phyloP scores from a whole-genome alignment of 2,797 vertebrate species.

The Pseudochirops cupreus region DNA sequence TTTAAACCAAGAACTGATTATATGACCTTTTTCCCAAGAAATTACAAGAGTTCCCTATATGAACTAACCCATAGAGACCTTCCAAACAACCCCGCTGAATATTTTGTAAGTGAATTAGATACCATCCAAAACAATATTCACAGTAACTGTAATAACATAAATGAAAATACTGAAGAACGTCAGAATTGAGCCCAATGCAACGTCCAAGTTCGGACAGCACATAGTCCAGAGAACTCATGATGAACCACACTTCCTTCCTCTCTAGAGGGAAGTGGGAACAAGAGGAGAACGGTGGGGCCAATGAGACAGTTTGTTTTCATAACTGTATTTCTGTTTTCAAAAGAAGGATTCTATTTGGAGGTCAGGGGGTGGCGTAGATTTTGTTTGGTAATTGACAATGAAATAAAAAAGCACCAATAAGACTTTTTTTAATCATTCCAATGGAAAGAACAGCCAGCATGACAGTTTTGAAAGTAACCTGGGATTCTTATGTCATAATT shows the following conservation, averaged over 20 bases:
- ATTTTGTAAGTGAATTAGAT: neutral
- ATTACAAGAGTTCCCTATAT: neutral
- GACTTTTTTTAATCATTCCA: neutral
- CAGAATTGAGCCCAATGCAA: neutral
- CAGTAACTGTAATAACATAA: neutral
- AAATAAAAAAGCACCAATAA: neutral
- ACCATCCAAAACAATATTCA: neutral
- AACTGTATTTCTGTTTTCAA: neutral
- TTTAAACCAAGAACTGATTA: conserved; percentile 8
- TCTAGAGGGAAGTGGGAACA: neutral
- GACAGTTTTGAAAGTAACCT: neutral
- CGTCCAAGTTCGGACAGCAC: neutral
- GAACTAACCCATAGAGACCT: neutral
- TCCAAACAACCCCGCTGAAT: neutral
- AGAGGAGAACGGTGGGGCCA: neutral
- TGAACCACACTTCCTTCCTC: neutral
- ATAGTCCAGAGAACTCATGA: neutral
- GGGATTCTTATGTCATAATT: neutral
- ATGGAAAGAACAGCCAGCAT: neutral
- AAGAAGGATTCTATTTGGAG: neutral
- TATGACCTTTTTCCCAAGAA: neutral
- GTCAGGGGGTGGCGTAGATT: neutral
- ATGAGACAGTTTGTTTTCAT: neutral
- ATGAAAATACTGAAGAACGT: neutral
- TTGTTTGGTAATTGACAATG: neutral